These are phyloP conservation scores for Teinopalpus imperialis DNA, from an alignment of 2,888 invertebrate species.

Conservation along the genomic window DNA sequence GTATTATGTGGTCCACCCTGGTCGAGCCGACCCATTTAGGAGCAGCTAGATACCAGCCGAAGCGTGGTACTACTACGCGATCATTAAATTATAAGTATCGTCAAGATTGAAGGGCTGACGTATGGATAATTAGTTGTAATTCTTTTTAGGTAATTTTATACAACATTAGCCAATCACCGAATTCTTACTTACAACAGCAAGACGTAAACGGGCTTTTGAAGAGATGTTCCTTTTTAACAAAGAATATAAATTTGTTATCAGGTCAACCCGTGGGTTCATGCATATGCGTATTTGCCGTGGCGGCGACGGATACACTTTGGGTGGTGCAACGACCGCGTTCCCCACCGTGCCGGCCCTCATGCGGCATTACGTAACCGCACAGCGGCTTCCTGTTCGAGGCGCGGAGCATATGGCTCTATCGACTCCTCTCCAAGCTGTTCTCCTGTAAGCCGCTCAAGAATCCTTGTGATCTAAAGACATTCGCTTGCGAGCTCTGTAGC, in stretches of 20 bases:
- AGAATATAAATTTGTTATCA: conserved; percentile 62
- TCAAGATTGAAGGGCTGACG: too few relatives aligned
- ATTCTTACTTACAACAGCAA: too few relatives aligned
- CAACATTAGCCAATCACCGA: too few relatives aligned
- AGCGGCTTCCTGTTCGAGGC: conserved; percentile 95
- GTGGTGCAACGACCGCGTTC: conserved; percentile 96
- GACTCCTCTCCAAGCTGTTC: conserved; percentile 94
- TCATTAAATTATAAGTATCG: too few relatives aligned
- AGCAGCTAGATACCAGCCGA: not conserved
- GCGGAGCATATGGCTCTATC: conserved; percentile 98
- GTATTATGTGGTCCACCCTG: too few relatives aligned
- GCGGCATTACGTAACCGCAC: conserved; percentile 93
- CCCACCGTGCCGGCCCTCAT: conserved; percentile 97
- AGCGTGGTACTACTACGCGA: too few relatives aligned
- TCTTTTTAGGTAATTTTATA: too few relatives aligned
- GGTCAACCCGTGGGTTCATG: conserved; percentile 97
- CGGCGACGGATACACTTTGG: conserved; percentile 92
- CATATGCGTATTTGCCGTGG: conserved; percentile 96
- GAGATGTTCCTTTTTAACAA: not conserved
- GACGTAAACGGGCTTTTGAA: too few relatives aligned
- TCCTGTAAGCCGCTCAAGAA: conserved; percentile 72
- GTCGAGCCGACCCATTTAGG: not conserved
- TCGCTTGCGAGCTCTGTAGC: not conserved
- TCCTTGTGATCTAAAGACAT: not conserved
- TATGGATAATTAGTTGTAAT: too few relatives aligned